These are phyloP conservation scores for Phalacrocorax aristotelis DNA, from an alignment of 2,113 vertebrate genomes.

Conservation along the genomic window DNA sequence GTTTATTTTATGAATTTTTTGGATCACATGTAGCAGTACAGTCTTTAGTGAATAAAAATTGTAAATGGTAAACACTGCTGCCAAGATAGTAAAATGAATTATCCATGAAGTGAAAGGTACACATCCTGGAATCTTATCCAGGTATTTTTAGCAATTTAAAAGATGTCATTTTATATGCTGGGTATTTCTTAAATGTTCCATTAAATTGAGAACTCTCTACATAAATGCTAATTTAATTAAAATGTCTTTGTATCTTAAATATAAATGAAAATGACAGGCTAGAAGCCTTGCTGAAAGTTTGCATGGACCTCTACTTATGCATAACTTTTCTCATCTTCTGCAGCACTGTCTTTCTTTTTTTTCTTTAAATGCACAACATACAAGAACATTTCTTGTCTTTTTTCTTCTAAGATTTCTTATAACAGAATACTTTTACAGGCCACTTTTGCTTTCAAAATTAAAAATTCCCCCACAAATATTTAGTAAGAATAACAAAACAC, in stretches of 20 bases:
- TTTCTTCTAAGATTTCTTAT: neutral
- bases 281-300: conserved; percentile 5
- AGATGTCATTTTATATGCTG: neutral
- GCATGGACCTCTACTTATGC: neutral
- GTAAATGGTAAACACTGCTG: neutral
- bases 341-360: neutral
- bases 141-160: conserved; percentile 16
- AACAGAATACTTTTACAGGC: neutral
- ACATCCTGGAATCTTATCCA: neutral
- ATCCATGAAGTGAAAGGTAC: neutral
- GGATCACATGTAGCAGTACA: neutral
- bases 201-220: conserved; percentile 10
- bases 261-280: conserved; percentile 13
- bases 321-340: conserved; percentile 24
- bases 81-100: neutral
- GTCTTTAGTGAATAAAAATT: neutral
- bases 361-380: neutral
- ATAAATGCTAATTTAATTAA: conserved; percentile 55
- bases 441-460: conserved; percentile 37
- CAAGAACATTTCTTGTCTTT: neutral
- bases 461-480: neutral
- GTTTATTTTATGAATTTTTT: neutral
- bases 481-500: neutral
- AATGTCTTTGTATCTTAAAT: conserved; percentile 7
- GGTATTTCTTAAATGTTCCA: conserved; percentile 3